Conservation (phyloP, 2,888 invertebrate species). For the Asteroscopus sphinx region DNA sequence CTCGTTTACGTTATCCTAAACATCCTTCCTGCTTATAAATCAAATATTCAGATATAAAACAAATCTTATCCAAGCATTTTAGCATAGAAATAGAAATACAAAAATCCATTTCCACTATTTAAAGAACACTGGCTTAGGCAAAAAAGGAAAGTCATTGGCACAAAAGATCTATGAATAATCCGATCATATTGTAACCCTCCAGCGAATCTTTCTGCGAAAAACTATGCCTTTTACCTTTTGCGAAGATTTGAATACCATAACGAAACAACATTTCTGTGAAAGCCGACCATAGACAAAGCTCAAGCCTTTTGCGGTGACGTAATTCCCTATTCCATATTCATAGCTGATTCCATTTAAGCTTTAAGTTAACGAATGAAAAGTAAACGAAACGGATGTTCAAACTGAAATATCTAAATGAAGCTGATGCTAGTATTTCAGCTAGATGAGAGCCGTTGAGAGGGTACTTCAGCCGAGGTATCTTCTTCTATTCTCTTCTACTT, state of each 20-base stretch:
- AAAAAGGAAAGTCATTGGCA: slow-evolving; percentile 1
- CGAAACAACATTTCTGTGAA: slow-evolving; percentile 27
- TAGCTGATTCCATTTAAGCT: slow-evolving; percentile 7
- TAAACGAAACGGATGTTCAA: not conserved
- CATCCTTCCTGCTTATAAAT: too few relatives aligned
- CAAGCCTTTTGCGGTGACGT: slow-evolving; percentile 18
- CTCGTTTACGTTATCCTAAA: too few relatives aligned
- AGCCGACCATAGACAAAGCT: slow-evolving; percentile 6
- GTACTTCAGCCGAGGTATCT: too few relatives aligned
- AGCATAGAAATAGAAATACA: too few relatives aligned
- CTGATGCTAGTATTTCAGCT: not conserved
- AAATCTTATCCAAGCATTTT: too few relatives aligned
- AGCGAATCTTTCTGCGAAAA: slow-evolving; percentile 16
- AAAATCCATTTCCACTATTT: too few relatives aligned
- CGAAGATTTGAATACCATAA: slow-evolving; percentile 16
- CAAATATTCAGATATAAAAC: too few relatives aligned
- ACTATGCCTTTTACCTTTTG: not conserved
- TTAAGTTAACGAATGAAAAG: slow-evolving; percentile 9
- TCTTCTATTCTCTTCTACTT: too few relatives aligned
- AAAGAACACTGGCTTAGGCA: too few relatives aligned
- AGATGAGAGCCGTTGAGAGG: not conserved
- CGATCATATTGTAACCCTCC: slow-evolving; percentile 14
- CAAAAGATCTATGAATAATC: slow-evolving; percentile 16
- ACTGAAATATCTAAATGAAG: not conserved
- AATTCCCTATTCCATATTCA: slow-evolving; percentile 15